Conservation (phyloP, 1,140 invertebrate species). For the Colletes latitarsis region DNA sequence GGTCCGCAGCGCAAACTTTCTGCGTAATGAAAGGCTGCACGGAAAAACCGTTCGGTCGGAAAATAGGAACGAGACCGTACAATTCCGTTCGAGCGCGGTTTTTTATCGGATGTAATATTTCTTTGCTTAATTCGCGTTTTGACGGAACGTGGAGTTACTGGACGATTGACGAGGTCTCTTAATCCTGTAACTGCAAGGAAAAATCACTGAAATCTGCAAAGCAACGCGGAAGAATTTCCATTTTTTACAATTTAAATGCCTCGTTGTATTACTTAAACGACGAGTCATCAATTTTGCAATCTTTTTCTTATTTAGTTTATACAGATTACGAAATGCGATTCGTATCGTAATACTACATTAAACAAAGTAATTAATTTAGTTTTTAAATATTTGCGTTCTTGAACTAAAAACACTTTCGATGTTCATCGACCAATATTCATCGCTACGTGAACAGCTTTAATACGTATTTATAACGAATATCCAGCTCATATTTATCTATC, state of each 20-base stretch:
- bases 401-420: neutral
- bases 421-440: neutral
- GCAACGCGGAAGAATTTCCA: no score
- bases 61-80: conserved; percentile 1
- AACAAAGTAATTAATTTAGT: no score
- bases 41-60: conserved; percentile 17
- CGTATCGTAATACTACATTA: no score
- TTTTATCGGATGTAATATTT: neutral
- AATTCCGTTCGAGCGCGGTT: neutral
- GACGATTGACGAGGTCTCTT: neutral
- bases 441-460: neutral
- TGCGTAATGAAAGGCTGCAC: conserved; percentile 16
- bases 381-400: neutral
- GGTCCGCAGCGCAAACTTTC: conserved; percentile 1
- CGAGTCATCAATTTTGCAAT: no score
- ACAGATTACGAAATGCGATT: no score
- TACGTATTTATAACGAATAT: neutral
- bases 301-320: no score
- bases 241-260: no score
- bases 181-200: no score
- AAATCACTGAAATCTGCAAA: no score
- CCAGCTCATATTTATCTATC: neutral
- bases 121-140: neutral
- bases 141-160: neutral
- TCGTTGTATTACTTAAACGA: no score